These are phyloP conservation scores for Torymus aiolomorphi DNA, from an alignment of 2,888 invertebrate species.

Conservation along the genomic window DNA sequence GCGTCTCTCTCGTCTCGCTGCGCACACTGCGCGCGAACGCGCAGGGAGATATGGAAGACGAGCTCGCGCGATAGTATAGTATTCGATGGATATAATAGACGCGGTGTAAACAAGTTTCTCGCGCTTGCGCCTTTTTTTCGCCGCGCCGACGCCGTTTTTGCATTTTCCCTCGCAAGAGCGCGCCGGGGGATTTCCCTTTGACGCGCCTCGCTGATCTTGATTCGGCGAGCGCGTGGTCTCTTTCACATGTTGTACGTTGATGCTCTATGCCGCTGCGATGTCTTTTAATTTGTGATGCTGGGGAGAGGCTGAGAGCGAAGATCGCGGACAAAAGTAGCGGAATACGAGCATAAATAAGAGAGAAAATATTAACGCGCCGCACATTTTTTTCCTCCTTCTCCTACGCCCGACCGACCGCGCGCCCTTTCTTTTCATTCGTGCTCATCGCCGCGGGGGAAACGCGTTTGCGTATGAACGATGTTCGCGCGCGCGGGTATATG, in stretches of 20 bases:
- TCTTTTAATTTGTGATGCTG: background rate
- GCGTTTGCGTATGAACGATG: no score
- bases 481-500: no score
- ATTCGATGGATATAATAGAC: slow-evolving; percentile 44
- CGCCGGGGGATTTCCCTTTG: no score
- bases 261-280: background rate
- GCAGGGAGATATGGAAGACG: slow-evolving; percentile 2
- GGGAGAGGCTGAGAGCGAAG: no score
- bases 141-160: background rate
- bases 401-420: no score
- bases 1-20: background rate
- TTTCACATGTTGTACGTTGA: background rate
- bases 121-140: background rate
- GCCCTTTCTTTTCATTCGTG: background rate
- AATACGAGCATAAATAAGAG: slow-evolving; percentile 19
- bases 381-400: background rate
- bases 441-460: background rate
- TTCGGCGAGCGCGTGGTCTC: background rate
- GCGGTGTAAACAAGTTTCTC: slow-evolving; percentile 20
- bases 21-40: background rate
- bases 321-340: slow-evolving; percentile 23
- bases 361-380: slow-evolving; percentile 7
- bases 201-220: background rate
- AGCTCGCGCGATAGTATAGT: background rate
- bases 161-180: no score